These are phyloP conservation scores for Copsychus sechellarum DNA, from an alignment of 2,113 vertebrate species.

Conservation along the genomic window DNA sequence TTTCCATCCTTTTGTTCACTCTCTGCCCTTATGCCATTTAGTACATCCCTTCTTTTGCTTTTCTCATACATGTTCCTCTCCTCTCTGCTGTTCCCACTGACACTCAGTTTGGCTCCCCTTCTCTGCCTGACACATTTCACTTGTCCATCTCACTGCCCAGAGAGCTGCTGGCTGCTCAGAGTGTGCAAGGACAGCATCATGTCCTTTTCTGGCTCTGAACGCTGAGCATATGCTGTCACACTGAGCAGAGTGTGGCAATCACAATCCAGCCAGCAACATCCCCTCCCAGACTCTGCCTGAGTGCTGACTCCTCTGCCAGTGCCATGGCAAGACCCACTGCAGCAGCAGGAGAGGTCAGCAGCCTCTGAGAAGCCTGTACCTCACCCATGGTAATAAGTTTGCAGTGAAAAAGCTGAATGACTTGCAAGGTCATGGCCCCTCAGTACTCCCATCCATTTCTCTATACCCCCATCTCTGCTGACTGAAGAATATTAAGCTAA, in stretches of 20 bases:
- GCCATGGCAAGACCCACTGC: not conserved
- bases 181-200: not conserved
- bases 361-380: not conserved
- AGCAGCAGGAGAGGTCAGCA: not conserved
- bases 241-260: not conserved
- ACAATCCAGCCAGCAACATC: not conserved
- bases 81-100: fast-evolving
- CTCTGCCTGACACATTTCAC: not conserved
- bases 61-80: fast-evolving
- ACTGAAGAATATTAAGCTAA: not conserved
- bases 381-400: not conserved
- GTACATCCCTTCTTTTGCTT: not conserved
- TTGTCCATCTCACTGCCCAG: not conserved
- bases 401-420: not conserved
- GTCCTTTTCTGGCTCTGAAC: not conserved
- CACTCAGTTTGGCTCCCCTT: not conserved
- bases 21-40: not conserved
- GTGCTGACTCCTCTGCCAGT: not conserved
- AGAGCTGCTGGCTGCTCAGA: not conserved
- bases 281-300: fast-evolving
- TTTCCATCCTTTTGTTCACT: not conserved
- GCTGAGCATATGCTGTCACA: not conserved
- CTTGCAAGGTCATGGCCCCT: not conserved
- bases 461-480: not conserved
- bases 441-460: not conserved